A percentile compares a stretch with the other conserved stretches of the same genome.
Conservation (phyloP, 2,888 invertebrate species). For the Ectobius pallidus region DNA sequence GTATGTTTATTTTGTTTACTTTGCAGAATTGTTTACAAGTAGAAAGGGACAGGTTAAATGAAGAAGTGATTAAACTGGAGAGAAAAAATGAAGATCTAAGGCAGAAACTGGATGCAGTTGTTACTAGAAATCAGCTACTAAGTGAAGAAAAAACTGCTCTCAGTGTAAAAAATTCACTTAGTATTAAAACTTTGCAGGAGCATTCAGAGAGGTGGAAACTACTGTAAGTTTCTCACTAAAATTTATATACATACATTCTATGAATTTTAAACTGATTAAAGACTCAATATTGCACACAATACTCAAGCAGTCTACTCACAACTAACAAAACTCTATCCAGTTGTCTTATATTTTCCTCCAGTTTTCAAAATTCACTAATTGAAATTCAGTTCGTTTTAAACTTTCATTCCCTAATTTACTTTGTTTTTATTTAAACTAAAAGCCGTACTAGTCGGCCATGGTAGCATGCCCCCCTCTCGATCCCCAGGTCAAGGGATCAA, state of each 20-base stretch:
- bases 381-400: too few relatives aligned
- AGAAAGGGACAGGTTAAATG: slow-evolving; percentile 42
- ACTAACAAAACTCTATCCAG: neutral
- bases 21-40: slow-evolving; percentile 46
- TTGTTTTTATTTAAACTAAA: too few relatives aligned
- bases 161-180: slow-evolving; percentile 45
- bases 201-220: slow-evolving; percentile 48
- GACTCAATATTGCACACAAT: too few relatives aligned
- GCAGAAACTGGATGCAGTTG: slow-evolving; percentile 45
- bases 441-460: too few relatives aligned
- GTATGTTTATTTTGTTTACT: too few relatives aligned
- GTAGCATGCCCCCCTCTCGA: too few relatives aligned
- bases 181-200: slow-evolving; percentile 46
- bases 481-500: too few relatives aligned
- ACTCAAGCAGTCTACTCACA: too few relatives aligned
- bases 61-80: slow-evolving; percentile 39
- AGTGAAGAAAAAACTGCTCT: slow-evolving; percentile 45
- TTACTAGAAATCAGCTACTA: slow-evolving; percentile 43
- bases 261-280: too few relatives aligned
- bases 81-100: slow-evolving; percentile 44
- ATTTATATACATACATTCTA: too few relatives aligned
- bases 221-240: slow-evolving; percentile 44
- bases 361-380: too few relatives aligned
- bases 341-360: slow-evolving; percentile 6
- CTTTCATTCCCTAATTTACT: too few relatives aligned